Conservation (phyloP, 2,888 invertebrate genomes). For the Salpingus planirostris region DNA sequence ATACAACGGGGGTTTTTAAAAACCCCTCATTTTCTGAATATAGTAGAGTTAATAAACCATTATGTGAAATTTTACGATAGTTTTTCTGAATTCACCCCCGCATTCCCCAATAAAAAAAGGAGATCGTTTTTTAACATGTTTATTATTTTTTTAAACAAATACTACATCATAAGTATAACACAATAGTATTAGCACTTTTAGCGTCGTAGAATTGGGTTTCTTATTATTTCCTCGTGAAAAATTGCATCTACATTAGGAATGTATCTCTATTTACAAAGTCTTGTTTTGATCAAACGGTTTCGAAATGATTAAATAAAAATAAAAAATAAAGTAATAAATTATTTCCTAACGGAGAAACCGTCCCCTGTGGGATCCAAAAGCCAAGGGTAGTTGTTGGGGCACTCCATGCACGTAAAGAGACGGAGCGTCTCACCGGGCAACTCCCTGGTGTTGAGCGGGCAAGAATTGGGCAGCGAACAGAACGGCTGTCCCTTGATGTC, state of each 20-base stretch:
- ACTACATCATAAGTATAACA: no score
- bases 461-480: constrained; percentile 87
- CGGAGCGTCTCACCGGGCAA: constrained; percentile 86
- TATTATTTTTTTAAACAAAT: no score
- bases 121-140: no score
- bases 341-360: constrained; percentile 77
- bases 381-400: constrained; percentile 93
- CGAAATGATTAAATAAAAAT: constrained; percentile 13
- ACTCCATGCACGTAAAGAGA: constrained; percentile 92
- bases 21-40: constrained; percentile 56
- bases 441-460: constrained; percentile 81
- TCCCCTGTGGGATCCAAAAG: constrained; percentile 90
- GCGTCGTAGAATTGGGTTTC: no score
- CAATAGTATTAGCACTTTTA: no score
- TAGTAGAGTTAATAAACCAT: constrained; percentile 69
- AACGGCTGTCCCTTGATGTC: constrained; percentile 89
- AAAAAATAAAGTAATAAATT: constrained; percentile 40
- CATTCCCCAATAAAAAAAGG: no score
- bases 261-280: no score
- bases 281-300: no score
- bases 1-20: constrained; percentile 42
- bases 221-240: no score
- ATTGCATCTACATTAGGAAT: no score
- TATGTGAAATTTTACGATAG: constrained; percentile 53
- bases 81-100: no score